Evolutionary conservation across 2,113 vertebrate species (phyloP), one percentile per base, ranked within the genome.

Genomic region (Xenotilapia longispinis): DNA sequence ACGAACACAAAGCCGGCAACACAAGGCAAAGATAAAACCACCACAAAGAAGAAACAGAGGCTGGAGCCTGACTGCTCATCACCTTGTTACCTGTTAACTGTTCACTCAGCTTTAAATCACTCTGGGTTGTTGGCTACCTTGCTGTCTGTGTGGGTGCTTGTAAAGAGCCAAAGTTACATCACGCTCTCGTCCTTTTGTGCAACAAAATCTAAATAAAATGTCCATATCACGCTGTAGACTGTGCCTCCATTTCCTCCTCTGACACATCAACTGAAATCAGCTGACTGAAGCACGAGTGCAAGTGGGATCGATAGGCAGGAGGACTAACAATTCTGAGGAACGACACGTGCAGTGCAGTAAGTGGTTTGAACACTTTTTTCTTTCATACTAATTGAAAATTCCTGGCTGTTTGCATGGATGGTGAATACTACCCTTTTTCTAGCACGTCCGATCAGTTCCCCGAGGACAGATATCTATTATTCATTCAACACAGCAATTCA

Each of bases 181-280:
- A 38, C 1, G 2, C 3, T 65, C 10, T 65, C 60, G 7, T 65
- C 60, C 1, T 38, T 65, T 65, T n/a, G 17, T 65, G 60, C 19
- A 21, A 13, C 60, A 21, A 65, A 65, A 13, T 65, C 17, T 7
- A 36, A 65, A n/a, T 65, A n/a, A 65, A 65, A 7, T 65, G 17
- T 36, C 31, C 31, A 5, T 12, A 0, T 65, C 60, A 65, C 17
- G 0, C 2, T 63, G 28, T 19, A 36, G 15, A 65, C 17, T 12
- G 31, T 7, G 60, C 31, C 31, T 36, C 17, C 17, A 36, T 0
- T 36, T n/a, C 17, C 58, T 63, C 1, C 9, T 63, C 31, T 63
- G 58, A 12, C 31, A 63, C 58, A 36, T 63, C 9, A 63, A 36
- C 31, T 63, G 58, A 63, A 63, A 36, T 63, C 31, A 63, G 31